phyloP scores from a whole-genome alignment of 92 coral and sea anemone genomes.

The Muricea muricata region DNA sequence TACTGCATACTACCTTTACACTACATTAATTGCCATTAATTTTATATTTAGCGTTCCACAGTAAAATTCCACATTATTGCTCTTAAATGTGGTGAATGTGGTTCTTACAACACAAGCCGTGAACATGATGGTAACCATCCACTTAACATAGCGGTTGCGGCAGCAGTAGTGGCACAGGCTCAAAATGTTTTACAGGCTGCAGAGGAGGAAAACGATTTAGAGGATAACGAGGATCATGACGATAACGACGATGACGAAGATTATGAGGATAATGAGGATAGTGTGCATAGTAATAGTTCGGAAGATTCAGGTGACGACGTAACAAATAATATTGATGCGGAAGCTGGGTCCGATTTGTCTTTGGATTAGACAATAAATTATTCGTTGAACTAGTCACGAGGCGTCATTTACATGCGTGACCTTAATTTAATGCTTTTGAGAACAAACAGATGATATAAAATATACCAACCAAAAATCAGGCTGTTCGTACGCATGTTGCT shows the following conservation, averaged over 20 bases:
- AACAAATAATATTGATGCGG: neutral
- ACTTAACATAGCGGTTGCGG: slow-evolving; percentile 27
- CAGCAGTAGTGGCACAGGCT: neutral
- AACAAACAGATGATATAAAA: too few species aligned
- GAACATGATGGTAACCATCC: slow-evolving; percentile 87
- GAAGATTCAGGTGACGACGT: neutral
- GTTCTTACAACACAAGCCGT: slow-evolving; percentile 89
- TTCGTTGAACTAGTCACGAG: neutral
- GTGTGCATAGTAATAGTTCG: neutral
- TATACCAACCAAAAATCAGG: too few species aligned
- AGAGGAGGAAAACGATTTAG: slow-evolving; percentile 32
- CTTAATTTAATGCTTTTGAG: neutral
- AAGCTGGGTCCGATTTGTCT: slow-evolving; percentile 28
- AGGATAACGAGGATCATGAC: slow-evolving; percentile 63
- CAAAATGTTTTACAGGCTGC: slow-evolving; percentile 1
- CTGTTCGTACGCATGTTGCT: too few species aligned
- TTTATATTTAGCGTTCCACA: slow-evolving; percentile 15
- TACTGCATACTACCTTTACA: neutral
- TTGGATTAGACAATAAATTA: slow-evolving; percentile 5
- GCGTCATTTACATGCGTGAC: neutral
- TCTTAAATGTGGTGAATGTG: slow-evolving; percentile 87
- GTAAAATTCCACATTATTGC: slow-evolving; percentile 91
- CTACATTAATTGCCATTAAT: neutral
- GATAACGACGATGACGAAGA: neutral
- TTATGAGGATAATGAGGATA: slow-evolving; percentile 5